These are phyloP conservation scores for Yoshiicerus persimilis DNA, from an alignment of 1,140 invertebrate genomes.

Conservation along the genomic window DNA sequence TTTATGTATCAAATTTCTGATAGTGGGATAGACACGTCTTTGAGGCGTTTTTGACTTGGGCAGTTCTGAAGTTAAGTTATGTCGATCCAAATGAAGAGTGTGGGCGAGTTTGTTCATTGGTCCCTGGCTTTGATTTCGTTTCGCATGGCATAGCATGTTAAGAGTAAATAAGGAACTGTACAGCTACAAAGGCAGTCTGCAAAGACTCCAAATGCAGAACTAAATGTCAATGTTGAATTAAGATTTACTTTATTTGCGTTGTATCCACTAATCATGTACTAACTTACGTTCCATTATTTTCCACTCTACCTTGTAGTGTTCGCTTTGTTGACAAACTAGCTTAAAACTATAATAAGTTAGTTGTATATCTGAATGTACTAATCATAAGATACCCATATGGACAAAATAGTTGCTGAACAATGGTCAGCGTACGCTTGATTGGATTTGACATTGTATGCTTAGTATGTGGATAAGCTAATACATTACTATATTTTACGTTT, in stretches of 20 bases:
- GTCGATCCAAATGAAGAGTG: neutral
- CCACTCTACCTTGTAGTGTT: too few relatives aligned
- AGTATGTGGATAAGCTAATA: neutral
- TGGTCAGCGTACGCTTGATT: too few relatives aligned
- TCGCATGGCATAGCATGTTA: neutral
- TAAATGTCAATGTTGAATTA: constrained; percentile 18
- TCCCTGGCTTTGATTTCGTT: neutral
- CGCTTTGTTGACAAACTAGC: too few relatives aligned
- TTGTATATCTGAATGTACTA: too few relatives aligned
- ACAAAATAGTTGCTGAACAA: too few relatives aligned
- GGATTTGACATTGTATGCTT: neutral
- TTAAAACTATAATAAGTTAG: too few relatives aligned
- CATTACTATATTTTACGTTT: neutral
- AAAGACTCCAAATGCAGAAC: neutral
- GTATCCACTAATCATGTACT: neutral
- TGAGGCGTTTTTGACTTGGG: neutral
- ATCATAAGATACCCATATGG: too few relatives aligned
- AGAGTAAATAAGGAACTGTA: neutral
- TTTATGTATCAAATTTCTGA: neutral
- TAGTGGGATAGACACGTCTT: neutral
- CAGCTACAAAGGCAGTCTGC: neutral
- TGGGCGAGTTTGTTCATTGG: neutral
- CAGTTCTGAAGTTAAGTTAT: neutral
- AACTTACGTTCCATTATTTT: neutral
- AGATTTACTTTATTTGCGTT: neutral